Base-by-base conservation (phyloP, 2,888 invertebrate species). In the Pteria penguin region DNA sequence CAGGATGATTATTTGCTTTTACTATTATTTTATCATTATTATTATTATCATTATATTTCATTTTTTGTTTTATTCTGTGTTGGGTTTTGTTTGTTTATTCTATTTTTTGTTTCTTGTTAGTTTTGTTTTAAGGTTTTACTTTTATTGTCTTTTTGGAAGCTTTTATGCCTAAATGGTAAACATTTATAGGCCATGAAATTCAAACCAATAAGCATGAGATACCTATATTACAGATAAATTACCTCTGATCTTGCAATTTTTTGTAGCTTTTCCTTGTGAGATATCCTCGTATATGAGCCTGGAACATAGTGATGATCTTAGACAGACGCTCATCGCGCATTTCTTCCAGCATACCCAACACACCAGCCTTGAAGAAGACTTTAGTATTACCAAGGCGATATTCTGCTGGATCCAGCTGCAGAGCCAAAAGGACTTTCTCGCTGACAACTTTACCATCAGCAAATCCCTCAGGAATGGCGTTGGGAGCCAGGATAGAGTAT, bases 291-390 rank as follows among this genome's bases (percentile, higher is more conserved):
- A 98, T 96, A 95, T 95, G 97, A 88, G 98, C 96, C 94, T 93
- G 93, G 91, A 93, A 93, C 97, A 98, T 98, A 91, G 98, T 96
- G 92, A 99, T 96, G 93, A 99, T 98, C 94, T 97, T 97, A 94
- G 92, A 88, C 89, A 99, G 94, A 94, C 98, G 97, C 93, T 99
- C 99, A 94, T 99, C 99, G 95, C 99, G 97, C 94, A 99, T 95
- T 94, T 99, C 99, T 94, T 99, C 99, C 96, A 99, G 97, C 94
- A 97, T 97, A 97, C 99, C 99, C 95, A 99, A 94, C 93, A 99
- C 98, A 95, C 99, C 99, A 90, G 99, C 99, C 92, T 99, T 97
- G 98, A 99, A 99, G 97, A 99, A 99, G 96, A 98, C 98, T 97
- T 99, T 99, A 86, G 98, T 99, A 93, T 97, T 96, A 93, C 99